Percentiles rank a stretch among this genome's conserved stretches.
These are phyloP conservation scores for Erythrocebus patas DNA, from an alignment of 2,113 vertebrate genomes.

Conservation along the genomic window DNA sequence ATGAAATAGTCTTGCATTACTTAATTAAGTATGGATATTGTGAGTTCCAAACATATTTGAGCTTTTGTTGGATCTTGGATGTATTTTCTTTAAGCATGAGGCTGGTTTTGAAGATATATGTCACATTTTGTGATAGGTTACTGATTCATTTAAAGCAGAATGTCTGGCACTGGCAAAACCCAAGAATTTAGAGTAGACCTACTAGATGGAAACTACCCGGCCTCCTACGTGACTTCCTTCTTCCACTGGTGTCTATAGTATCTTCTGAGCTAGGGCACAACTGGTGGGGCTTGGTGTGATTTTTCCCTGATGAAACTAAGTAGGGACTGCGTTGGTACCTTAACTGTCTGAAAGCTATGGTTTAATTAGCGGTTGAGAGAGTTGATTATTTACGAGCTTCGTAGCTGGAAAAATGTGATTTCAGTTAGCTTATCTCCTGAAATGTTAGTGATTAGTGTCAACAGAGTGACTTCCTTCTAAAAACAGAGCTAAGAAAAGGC, in stretches of 20 bases:
- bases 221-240: neutral
- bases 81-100: slow-evolving; percentile 8
- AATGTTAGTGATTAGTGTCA: slow-evolving; percentile 17
- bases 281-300: neutral
- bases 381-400: neutral
- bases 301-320: neutral
- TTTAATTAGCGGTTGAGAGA: neutral
- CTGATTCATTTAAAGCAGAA: neutral
- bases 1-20: neutral
- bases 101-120: neutral
- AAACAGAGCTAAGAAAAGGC: neutral
- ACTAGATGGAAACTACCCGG: neutral
- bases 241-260: neutral
- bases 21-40: neutral
- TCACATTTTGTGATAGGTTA: neutral
- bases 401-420: neutral
- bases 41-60: neutral
- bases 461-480: slow-evolving; percentile 27
- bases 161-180: neutral
- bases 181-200: neutral
- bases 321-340: neutral
- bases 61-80: slow-evolving; percentile 4
- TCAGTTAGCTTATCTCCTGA: neutral
- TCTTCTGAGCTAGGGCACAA: neutral
- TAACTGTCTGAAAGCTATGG: neutral